Evolutionary conservation across 2,113 vertebrate genomes (phyloP).

Genomic region (Nothobranchius kuhntae): DNA sequence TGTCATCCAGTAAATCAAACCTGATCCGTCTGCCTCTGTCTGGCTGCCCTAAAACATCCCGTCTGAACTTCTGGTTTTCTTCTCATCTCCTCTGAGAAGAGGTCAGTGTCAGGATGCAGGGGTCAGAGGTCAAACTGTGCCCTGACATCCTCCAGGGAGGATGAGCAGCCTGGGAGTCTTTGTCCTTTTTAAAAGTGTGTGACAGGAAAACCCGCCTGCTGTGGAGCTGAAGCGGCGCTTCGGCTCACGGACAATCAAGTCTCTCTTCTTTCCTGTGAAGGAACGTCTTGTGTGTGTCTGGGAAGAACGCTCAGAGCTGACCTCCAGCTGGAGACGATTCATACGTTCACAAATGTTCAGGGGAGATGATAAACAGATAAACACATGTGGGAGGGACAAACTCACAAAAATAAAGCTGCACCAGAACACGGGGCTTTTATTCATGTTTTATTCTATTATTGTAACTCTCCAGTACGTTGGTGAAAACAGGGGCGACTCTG

Average conservation of each 20-base stretch:
- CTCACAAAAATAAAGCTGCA: background rate
- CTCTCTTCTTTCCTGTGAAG: slow-evolving; percentile 35
- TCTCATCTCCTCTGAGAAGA: background rate
- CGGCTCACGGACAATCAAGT: slow-evolving; percentile 32
- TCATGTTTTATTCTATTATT: background rate
- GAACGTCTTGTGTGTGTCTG: slow-evolving; percentile 59
- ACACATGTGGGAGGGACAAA: slow-evolving; percentile 27
- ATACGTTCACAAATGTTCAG: slow-evolving; percentile 9
- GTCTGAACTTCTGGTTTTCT: too few species aligned
- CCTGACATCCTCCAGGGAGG: slow-evolving; percentile 18
- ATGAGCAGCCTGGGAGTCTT: slow-evolving; percentile 33
- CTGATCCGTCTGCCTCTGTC: too few species aligned
- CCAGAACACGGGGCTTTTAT: too few species aligned
- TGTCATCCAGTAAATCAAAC: too few species aligned
- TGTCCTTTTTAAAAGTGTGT: slow-evolving; percentile 23
- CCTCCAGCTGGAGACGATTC: slow-evolving; percentile 21
- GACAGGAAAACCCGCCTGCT: slow-evolving; percentile 10
- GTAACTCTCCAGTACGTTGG: background rate
- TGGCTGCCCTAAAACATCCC: too few species aligned
- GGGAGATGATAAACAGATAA: slow-evolving; percentile 45
- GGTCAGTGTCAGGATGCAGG: slow-evolving; percentile 9
- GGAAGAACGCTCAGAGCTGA: slow-evolving; percentile 33
- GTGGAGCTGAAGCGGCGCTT: background rate
- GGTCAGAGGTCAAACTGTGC: slow-evolving; percentile 29
- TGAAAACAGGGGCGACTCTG: slow-evolving; percentile 6